These are phyloP conservation scores for Dasyornis broadbenti DNA, from an alignment of 2,113 vertebrate genomes.

Conservation along the genomic window DNA sequence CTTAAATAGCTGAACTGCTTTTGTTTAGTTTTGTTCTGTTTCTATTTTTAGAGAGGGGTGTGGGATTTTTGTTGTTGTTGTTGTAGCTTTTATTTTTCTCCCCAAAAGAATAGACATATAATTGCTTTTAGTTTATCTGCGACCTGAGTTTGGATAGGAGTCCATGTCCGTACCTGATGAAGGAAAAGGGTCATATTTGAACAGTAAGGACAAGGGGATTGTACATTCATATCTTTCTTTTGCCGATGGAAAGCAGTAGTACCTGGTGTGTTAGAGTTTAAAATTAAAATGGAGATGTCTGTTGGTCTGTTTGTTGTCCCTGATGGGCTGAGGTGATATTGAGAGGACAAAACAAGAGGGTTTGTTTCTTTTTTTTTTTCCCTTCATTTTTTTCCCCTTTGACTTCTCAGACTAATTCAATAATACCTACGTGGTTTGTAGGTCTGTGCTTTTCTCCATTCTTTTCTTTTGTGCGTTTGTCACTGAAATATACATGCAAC, in stretches of 20 bases:
- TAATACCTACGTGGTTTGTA: background rate
- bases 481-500: background rate
- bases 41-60: background rate
- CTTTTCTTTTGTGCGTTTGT: background rate
- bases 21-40: background rate
- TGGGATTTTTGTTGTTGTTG: background rate
- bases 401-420: background rate
- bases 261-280: background rate
- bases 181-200: background rate
- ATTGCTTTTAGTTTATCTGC: background rate
- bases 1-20: background rate
- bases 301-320: background rate
- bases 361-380: rapidly evolving
- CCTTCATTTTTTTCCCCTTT: background rate
- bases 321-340: background rate
- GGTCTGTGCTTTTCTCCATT: background rate
- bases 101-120: background rate
- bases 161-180: background rate
- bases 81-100: background rate
- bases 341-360: background rate
- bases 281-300: background rate
- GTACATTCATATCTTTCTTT: background rate
- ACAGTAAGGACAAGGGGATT: background rate
- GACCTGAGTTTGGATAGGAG: background rate
- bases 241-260: background rate